Base-by-base conservation (phyloP, 2,113 vertebrate species). In the Vulpes vulpes region DNA sequence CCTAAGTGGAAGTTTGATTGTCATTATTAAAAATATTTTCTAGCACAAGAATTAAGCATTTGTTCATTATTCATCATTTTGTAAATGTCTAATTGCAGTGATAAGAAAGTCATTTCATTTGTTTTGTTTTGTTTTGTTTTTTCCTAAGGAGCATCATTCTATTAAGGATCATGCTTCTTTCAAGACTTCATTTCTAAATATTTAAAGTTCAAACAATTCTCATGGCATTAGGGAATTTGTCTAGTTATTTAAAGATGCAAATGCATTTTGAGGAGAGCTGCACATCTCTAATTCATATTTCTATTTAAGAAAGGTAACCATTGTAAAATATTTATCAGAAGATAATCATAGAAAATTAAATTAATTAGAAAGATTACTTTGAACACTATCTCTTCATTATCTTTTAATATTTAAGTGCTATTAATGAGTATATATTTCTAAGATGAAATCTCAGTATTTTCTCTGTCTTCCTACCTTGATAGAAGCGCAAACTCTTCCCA, bases 191-290 rank as follows among this genome's bases (percentile, higher is more conserved):
- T 62, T 80, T 83, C 35, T 55, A 38, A 76, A 76, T 15, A n/a
- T 65, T 67, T 65, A 86, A 80, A 65, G 11, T 60, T 60, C 20
- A 85, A 85, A 73, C 6, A 64, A 65, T 71, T 96, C 78, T 79
- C 14, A 60, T 23, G 67, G 4, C 4, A 81, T 90, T 85, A 59
- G 9, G 27, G 19, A 85, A 51, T 73, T 49, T 80, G 9, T 80
- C 30, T 83, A 80, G 25, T 65, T 69, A 90, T 67, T 93, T 19
- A 95, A 93, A 89, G 8, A 67, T 81, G 8, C 62, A 85, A 90
- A 67, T 49, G 0, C 65, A n/a, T 76, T 89, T 60, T 92, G 30
- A 74, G 11, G 65, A 79, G 20, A 74, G 16, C 6, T 14, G 23
- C 1, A n/a, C 1, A 62, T 17, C 14, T 76, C 12, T 69, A 59